Evolutionary conservation across 2,888 invertebrate species (phyloP).

Genomic region (Perizoma flavofasciatum): DNA sequence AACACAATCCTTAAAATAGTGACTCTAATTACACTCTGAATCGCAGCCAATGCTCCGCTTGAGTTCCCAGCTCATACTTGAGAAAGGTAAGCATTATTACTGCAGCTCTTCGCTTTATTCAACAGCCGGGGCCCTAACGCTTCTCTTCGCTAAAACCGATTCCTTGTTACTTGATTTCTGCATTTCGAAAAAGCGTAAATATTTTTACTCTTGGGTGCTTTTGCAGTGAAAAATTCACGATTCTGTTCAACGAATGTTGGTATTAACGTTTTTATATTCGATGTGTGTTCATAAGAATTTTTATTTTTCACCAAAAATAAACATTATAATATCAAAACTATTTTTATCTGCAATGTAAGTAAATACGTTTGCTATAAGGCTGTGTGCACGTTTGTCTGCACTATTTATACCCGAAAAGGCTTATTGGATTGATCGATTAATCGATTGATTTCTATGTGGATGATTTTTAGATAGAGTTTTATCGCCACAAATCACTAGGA

Average conservation of each 20-base stretch:
- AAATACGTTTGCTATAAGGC: too few relatives aligned
- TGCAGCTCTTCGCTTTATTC: conserved; percentile 73
- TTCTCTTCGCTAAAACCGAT: conserved; percentile 79
- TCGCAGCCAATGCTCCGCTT: conserved; percentile 46
- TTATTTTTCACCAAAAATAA: too few relatives aligned
- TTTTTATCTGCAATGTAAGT: too few relatives aligned
- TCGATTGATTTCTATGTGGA: too few relatives aligned
- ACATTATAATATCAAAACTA: too few relatives aligned
- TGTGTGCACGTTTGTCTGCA: too few relatives aligned
- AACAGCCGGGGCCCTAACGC: conserved; percentile 68
- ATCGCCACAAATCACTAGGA: too few relatives aligned
- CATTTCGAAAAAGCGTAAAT: conserved; percentile 83
- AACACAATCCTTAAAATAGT: conserved; percentile 27
- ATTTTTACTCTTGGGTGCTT: conserved; percentile 79
- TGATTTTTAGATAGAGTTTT: too few relatives aligned
- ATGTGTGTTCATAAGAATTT: too few relatives aligned
- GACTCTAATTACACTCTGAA: conserved; percentile 43
- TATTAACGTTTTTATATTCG: conserved; percentile 61
- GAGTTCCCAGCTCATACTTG: conserved; percentile 63
- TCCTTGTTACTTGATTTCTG: conserved; percentile 83
- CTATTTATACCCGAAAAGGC: too few relatives aligned
- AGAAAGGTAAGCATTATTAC: conserved; percentile 73
- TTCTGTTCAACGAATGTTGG: conserved; percentile 62
- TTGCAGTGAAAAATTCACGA: conserved; percentile 73
- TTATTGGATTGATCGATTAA: too few relatives aligned